Percentiles rank a stretch among this genome's conserved stretches.
Evolutionary conservation across 1,140 invertebrate genomes (phyloP).

Genomic region (Halesus radiatus): DNA sequence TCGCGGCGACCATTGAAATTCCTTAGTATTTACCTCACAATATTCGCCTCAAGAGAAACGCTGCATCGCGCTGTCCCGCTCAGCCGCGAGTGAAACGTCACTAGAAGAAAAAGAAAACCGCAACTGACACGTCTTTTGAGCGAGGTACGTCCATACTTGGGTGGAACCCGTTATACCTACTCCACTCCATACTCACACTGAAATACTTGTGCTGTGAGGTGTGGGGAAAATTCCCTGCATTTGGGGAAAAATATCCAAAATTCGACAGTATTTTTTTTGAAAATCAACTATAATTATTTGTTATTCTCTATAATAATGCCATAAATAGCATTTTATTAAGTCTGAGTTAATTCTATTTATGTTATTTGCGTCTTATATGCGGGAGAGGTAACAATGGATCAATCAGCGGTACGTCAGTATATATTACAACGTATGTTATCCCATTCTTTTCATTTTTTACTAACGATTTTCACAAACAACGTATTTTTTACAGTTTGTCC

Average conservation of each 20-base stretch:
- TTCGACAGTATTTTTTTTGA: not conserved
- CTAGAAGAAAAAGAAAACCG: conserved; percentile 19
- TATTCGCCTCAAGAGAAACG: conserved; percentile 19
- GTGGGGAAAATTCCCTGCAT: not conserved
- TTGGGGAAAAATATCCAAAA: not conserved
- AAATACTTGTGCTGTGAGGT: conserved; percentile 39
- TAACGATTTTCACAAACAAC: too few relatives aligned
- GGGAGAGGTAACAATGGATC: not conserved
- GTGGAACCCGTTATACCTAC: conserved; percentile 43
- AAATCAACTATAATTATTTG: too few relatives aligned
- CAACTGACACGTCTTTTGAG: not conserved
- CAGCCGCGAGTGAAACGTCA: not conserved
- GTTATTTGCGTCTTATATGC: too few relatives aligned
- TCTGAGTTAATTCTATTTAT: too few relatives aligned
- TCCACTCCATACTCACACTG: conserved; percentile 38
- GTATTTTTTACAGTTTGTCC: too few relatives aligned
- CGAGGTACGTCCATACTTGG: not conserved
- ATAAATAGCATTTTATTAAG: too few relatives aligned
- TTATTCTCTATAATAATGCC: too few relatives aligned
- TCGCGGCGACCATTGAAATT: conserved; percentile 37
- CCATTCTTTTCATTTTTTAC: too few relatives aligned
- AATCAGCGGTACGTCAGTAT: too few relatives aligned
- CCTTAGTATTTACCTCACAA: conserved; percentile 41
- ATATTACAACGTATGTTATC: too few relatives aligned
- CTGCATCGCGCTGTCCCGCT: not conserved